Conservation (phyloP, 2,797 vertebrate species). For the Halcyon leucocephala region DNA sequence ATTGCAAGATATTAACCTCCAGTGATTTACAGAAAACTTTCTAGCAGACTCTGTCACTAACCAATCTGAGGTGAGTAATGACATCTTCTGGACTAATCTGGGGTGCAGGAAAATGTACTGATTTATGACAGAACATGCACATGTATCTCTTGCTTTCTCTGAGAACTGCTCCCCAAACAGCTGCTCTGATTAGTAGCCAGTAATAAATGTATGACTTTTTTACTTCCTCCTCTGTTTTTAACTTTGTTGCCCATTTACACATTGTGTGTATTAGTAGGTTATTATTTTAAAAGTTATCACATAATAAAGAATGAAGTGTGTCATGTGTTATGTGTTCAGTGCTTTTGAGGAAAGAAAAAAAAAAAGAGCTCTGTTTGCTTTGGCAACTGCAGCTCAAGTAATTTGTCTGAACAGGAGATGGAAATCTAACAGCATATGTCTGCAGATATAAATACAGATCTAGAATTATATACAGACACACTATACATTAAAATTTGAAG, state of each 20-base stretch:
- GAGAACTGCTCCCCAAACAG: not conserved
- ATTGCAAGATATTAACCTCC: not conserved
- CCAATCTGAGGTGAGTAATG: not conserved
- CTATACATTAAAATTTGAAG: conserved; percentile 70
- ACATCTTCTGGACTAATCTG: not conserved
- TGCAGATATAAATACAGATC: conserved; percentile 68
- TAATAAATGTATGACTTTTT: not conserved
- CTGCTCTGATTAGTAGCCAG: not conserved
- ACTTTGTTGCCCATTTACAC: conserved; percentile 36
- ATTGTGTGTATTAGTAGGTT: not conserved
- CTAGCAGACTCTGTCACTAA: not conserved
- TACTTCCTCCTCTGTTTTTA: not conserved
- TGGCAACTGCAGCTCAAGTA: conserved; percentile 73
- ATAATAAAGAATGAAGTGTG: conserved; percentile 37
- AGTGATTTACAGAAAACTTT: not conserved
- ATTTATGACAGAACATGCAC: not conserved
- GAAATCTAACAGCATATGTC: conserved; percentile 68
- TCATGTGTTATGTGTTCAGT: conserved; percentile 28
- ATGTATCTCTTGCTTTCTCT: not conserved
- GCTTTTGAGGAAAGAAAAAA: not conserved
- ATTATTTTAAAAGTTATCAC: conserved; percentile 66
- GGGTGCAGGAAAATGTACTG: not conserved
- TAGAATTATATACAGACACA: conserved; percentile 63
- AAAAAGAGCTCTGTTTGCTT: conserved; percentile 63
- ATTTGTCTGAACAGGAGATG: conserved; percentile 72